Conservation (phyloP, 2,113 vertebrate genomes). For the Neolamprologus modestus region DNA sequence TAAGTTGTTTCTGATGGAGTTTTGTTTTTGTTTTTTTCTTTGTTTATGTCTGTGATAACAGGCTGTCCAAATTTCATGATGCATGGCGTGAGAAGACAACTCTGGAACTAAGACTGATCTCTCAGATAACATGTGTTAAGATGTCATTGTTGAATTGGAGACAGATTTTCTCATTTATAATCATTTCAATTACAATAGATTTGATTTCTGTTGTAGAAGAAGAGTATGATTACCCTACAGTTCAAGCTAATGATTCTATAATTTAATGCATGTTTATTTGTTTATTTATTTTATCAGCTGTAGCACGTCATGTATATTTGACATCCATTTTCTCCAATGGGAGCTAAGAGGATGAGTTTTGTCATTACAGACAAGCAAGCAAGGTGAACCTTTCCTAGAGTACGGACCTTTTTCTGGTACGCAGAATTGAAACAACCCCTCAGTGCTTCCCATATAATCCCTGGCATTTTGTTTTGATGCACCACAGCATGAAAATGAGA, state of each 20-base stretch:
- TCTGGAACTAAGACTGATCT: neutral
- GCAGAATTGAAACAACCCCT: conserved; percentile 68
- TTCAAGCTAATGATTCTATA: neutral
- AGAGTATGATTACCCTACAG: neutral
- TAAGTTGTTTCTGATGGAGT: conserved; percentile 5
- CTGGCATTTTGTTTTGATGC: conserved; percentile 78
- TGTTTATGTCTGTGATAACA: conserved; percentile 28
- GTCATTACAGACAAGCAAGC: conserved; percentile 74
- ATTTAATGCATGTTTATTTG: neutral
- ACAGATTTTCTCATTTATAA: neutral
- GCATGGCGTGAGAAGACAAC: neutral
- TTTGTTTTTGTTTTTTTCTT: neutral
- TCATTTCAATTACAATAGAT: neutral
- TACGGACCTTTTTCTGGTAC: conserved; percentile 65
- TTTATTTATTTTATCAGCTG: neutral
- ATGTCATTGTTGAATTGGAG: conserved; percentile 25
- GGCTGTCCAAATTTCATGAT: neutral
- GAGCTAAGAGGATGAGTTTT: conserved; percentile 51
- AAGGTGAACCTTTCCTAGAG: conserved; percentile 80
- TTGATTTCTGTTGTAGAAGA: conserved; percentile 2
- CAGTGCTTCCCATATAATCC: conserved; percentile 78
- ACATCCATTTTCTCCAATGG: conserved; percentile 35
- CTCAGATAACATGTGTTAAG: conserved; percentile 9
- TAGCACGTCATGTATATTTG: conserved; percentile 31
- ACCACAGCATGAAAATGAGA: conserved; percentile 91